phyloP scores from a whole-genome alignment of 2,797 vertebrate genomes.

The Rostrhamus sociabilis region DNA sequence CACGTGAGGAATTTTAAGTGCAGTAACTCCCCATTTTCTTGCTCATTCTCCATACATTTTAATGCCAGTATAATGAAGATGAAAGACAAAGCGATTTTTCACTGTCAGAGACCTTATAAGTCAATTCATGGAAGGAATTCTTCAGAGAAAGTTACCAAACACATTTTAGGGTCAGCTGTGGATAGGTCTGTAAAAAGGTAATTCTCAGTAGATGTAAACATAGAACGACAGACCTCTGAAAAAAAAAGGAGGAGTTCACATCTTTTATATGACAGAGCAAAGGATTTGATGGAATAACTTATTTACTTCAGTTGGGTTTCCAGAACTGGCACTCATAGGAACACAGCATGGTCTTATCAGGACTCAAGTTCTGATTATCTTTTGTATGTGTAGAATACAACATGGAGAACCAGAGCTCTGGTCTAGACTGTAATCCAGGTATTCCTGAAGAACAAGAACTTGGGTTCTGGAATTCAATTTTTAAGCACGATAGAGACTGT shows the following conservation, averaged over 20 bases:
- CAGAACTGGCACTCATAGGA: neutral
- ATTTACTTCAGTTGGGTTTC: neutral
- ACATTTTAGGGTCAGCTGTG: neutral
- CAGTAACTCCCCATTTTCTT: neutral
- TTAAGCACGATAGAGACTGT: neutral
- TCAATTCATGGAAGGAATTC: neutral
- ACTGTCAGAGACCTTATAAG: neutral
- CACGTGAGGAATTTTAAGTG: neutral
- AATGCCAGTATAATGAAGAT: neutral
- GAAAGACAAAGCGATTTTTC: neutral
- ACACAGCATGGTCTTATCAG: neutral
- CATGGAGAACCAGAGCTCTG: neutral
- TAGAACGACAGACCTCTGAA: neutral
- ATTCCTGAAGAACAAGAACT: neutral
- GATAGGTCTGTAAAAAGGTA: neutral
- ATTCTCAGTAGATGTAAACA: neutral
- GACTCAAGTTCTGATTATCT: neutral
- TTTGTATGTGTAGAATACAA: neutral
- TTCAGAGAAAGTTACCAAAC: neutral
- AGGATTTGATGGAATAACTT: neutral
- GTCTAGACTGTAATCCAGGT: neutral
- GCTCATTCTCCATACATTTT: neutral
- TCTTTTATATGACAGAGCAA: neutral
- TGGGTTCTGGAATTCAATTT: neutral
- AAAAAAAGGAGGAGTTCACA: neutral